These are phyloP conservation scores for Glossosoma conforme DNA, from an alignment of 1,140 invertebrate species.

Conservation along the genomic window DNA sequence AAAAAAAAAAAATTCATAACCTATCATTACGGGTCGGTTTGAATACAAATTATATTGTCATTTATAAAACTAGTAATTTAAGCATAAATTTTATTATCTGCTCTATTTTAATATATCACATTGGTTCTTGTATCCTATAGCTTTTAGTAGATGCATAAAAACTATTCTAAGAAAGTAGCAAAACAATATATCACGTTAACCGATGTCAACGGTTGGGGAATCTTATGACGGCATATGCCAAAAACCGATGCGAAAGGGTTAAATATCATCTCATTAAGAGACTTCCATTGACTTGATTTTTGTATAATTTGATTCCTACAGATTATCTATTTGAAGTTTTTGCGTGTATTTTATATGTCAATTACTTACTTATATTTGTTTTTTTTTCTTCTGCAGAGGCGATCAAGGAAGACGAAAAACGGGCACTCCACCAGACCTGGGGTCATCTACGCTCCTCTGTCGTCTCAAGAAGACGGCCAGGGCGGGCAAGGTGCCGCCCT, in stretches of 20 bases:
- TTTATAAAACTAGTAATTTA: too few species aligned
- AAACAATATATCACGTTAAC: neutral
- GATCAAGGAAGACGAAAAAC: conserved; percentile 8
- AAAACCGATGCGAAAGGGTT: neutral
- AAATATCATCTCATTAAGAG: neutral
- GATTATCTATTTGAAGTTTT: too few species aligned
- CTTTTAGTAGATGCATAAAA: too few species aligned
- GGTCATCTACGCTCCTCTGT: conserved; percentile 23
- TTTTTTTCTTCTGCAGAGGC: conserved; percentile 18
- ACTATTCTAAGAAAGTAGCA: too few species aligned
- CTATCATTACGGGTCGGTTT: too few species aligned
- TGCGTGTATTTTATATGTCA: too few species aligned
- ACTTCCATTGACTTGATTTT: neutral
- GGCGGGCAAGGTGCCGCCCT: conserved; percentile 8
- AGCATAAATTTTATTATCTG: too few species aligned
- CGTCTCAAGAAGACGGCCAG: conserved; percentile 21
- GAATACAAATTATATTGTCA: too few species aligned
- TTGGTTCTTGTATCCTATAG: too few species aligned
- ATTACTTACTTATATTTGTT: neutral
- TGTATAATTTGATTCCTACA: neutral
- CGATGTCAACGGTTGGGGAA: neutral
- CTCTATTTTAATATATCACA: too few species aligned
- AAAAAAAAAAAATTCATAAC: too few species aligned
- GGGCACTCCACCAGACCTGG: conserved; percentile 10
- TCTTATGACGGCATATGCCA: neutral